phyloP scores from a whole-genome alignment of 2,888 invertebrate genomes.

The Latrodectus hesperus region DNA sequence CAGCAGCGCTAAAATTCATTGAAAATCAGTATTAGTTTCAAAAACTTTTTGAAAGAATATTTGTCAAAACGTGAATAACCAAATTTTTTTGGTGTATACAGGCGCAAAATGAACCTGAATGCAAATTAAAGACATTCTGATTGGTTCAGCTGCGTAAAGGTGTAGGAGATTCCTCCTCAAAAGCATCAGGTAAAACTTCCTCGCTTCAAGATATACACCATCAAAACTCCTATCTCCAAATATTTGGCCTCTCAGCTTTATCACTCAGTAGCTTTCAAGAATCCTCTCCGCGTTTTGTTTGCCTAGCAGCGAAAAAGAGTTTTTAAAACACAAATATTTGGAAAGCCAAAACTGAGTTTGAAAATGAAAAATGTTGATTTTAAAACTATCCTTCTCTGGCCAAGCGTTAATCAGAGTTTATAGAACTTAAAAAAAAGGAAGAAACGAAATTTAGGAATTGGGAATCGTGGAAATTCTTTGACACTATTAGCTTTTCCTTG shows the following conservation, averaged over 20 bases:
- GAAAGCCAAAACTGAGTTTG: constrained; percentile 12
- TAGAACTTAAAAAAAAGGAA: background rate
- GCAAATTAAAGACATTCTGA: constrained; percentile 33
- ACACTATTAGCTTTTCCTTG: no score
- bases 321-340: constrained; percentile 69
- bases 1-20: no score
- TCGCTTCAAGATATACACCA: background rate
- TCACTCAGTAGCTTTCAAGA: constrained; percentile 3
- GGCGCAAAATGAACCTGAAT: constrained; percentile 5
- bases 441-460: no score
- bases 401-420: background rate
- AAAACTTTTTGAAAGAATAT: no score
- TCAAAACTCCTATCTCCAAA: constrained; percentile 33
- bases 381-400: constrained; percentile 2
- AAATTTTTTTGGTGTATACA: no score
- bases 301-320: constrained; percentile 33
- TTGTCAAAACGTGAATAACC: no score
- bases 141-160: constrained; percentile 6
- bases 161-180: background rate
- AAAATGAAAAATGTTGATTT: constrained; percentile 53
- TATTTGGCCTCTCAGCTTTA: constrained; percentile 34
- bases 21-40: no score
- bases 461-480: no score
- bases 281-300: constrained; percentile 25
- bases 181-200: background rate